Base-by-base conservation (phyloP, 1,140 invertebrate species). In the Cydia amplana region DNA sequence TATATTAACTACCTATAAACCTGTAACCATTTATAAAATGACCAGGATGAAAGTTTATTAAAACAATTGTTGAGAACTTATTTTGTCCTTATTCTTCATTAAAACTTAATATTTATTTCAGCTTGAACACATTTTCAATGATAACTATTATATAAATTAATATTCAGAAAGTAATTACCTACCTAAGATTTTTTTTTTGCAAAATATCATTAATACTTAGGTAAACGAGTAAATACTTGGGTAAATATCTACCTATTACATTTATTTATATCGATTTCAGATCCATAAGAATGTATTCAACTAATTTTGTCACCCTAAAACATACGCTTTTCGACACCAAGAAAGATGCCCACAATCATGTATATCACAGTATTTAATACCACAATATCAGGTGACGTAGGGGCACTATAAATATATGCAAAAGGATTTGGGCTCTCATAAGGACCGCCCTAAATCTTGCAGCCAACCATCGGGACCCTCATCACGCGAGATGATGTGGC, bases 401-500 rank as follows among this genome's bases (percentile, higher is more conserved):
- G 65, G 32, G 32, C 32, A 43, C 65, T 32, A 70, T 70, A 70
- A 70, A 70, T 70, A 70, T 70, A 70, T 70, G 65, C 65, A 70
- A 36, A 70, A 70, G 28, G 65, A 70, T 70, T 40, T 40, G 65
- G 32, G 65, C 65, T 18, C 65, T 70, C 65, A 70, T 70, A 70
- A 70, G 32, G 65, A 16, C 28, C 32, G 65, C n/a, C 65, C 65
- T 70, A 70, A 70, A 70, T 70, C 65, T 70, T 70, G 65, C 28
- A 60, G 65, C 65, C 9, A 36, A 36, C 28, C 65, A 70, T 70
- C 65, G 65, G 36, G 36, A 70, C 65, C 65, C 65, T 70, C 65
- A 40, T 70, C 65, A 70, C 65, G 28, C 65, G n/a, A 70, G 32
- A 70, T 70, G 65, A 70, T 70, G 65, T 70, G 65, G 65, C 65